Percentiles rank a stretch among this genome's conserved stretches.
Conservation (phyloP, 2,113 vertebrate genomes). For the Mustela nigripes region DNA sequence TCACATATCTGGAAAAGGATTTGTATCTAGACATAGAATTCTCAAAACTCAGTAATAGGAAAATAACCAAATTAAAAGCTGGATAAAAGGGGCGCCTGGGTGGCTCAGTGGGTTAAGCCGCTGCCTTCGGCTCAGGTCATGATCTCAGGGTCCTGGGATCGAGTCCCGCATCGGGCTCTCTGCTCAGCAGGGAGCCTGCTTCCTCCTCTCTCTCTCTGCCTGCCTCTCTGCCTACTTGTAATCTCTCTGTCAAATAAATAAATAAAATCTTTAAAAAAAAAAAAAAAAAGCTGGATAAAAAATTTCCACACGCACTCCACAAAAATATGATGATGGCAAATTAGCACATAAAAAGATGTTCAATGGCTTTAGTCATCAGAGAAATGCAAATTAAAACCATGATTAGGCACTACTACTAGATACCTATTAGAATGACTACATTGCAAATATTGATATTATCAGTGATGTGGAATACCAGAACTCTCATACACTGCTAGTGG, state of each 20-base stretch:
- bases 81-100: no score
- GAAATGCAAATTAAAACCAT: slow-evolving; percentile 24
- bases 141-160: no score
- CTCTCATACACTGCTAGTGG: neutral
- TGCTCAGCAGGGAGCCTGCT: no score
- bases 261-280: no score
- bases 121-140: no score
- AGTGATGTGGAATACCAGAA: neutral
- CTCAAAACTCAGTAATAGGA: neutral
- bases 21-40: neutral
- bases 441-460: neutral
- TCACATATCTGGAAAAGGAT: neutral
- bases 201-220: no score
- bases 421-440: neutral
- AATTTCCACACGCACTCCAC: neutral
- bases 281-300: neutral
- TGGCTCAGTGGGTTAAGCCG: no score
- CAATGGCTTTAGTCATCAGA: neutral
- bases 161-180: no score
- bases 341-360: neutral
- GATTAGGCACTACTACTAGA: neutral
- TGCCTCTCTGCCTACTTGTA: no score
- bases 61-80: neutral
- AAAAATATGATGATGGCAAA: neutral
- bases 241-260: no score